Evolutionary conservation across 2,888 invertebrate genomes (phyloP), one percentile per base, ranked within the genome.

Genomic region (Mamestra brassicae): DNA sequence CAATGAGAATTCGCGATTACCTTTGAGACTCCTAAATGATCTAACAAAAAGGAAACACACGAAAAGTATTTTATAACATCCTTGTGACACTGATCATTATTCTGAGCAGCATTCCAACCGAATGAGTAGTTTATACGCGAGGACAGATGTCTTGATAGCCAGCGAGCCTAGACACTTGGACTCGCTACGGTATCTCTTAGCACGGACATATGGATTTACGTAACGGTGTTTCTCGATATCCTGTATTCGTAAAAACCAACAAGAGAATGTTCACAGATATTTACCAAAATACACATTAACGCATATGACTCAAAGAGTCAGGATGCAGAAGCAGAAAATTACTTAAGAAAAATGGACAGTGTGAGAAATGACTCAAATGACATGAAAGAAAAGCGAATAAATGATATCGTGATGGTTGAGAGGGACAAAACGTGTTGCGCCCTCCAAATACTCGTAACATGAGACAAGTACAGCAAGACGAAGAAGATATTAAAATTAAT

Each of bases 141-240:
- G 81, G 78, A 81, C 81, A 75, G 81, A 81, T 81, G 81, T 60
- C 47, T 36, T 3, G 81, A 81, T 78, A 81, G 52, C 34, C 34
- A 38, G 26, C 52, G 6, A 62, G 50, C 66, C 57, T 71, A 74
- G 78, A 58, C 62, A 54, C 52, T 36, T 72, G 60, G 34, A 55
- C 60, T 42, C 11, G 1, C 63, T 52, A 15, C 17, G 7, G 42
- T 62, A 52, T 57, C 65, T 60, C 42, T 64, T 55, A 38, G 8
- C 55, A 45, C 2, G 38, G 63, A 52, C 38, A 63, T 67, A n/a
- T 34, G 52, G 47, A 63, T 15, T 54, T 50, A 55, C 11, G 13
- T 61, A 72, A 77, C 61, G 38, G 17, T 60, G 2, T 55, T 58
- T 76, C 52, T 76, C 38, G 15, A 60, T 64, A 58, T 63, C n/a